Evolutionary conservation across 2,113 vertebrate genomes (phyloP).

Genomic region (Zosterops lateralis): DNA sequence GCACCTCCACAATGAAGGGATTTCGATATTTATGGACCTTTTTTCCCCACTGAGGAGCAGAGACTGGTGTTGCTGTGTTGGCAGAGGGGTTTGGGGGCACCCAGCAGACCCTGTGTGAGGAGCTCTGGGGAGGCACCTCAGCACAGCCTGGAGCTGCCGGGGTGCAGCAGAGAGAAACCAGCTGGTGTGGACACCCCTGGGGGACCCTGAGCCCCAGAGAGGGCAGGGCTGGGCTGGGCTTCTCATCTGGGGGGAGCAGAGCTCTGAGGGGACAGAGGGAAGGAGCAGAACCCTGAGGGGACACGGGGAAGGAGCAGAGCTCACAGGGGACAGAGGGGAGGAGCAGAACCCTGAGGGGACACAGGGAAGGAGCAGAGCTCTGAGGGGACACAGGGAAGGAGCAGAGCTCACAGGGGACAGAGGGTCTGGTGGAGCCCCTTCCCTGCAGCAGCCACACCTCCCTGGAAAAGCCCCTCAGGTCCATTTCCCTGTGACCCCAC

Average conservation of each 20-base stretch:
- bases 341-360: neutral
- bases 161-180: neutral
- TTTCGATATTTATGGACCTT: neutral
- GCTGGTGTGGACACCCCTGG: neutral
- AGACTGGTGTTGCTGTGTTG: neutral
- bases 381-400: neutral
- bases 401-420: fast-evolving
- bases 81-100: fast-evolving
- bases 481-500: neutral
- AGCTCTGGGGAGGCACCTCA: neutral
- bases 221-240: neutral
- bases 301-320: neutral
- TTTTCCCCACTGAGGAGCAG: neutral
- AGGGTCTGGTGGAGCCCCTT: fast-evolving
- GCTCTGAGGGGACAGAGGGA: neutral
- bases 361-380: neutral
- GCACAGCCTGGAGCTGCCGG: neutral
- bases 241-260: neutral
- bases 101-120: fast-evolving
- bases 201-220: neutral
- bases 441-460: neutral
- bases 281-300: neutral
- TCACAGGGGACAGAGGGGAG: neutral
- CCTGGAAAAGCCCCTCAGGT: neutral
- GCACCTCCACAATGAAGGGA: neutral